Conservation (phyloP, 2,113 vertebrate genomes). For the Eurystomus gularis region DNA sequence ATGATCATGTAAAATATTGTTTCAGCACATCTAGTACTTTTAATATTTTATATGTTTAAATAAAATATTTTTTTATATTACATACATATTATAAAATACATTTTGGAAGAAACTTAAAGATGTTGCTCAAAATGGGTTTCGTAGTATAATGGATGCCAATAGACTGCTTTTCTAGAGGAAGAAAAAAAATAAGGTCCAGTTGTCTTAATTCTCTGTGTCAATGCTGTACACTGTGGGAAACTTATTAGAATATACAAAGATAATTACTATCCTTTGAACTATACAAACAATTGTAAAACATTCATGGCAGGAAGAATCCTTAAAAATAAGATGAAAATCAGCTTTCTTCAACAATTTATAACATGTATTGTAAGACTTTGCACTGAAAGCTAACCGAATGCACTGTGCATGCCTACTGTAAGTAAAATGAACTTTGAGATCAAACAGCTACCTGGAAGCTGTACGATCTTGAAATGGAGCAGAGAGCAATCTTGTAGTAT, state of each 20-base stretch:
- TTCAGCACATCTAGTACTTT: not conserved
- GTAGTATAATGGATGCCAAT: constrained; percentile 7
- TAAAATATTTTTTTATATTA: not conserved
- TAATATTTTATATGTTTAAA: not conserved
- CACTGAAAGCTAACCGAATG: not conserved
- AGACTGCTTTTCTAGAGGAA: not conserved
- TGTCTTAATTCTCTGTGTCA: not conserved
- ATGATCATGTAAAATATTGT: not conserved
- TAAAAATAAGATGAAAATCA: not conserved
- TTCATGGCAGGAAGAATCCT: not conserved
- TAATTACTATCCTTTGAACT: constrained; percentile 28
- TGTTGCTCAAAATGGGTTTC: not conserved
- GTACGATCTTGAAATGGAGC: not conserved
- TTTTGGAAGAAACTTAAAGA: not conserved
- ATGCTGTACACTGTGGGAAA: not conserved
- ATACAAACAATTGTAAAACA: not conserved
- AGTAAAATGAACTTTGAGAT: not conserved
- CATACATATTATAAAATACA: not conserved
- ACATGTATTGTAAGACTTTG: not conserved
- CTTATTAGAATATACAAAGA: not conserved
- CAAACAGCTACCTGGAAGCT: not conserved
- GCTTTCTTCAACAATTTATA: not conserved
- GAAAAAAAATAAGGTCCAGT: not conserved
- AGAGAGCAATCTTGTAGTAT: not conserved
- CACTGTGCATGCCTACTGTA: not conserved